Evolutionary conservation across 2,797 vertebrate genomes (phyloP).

Genomic region (Antrozous pallidus): DNA sequence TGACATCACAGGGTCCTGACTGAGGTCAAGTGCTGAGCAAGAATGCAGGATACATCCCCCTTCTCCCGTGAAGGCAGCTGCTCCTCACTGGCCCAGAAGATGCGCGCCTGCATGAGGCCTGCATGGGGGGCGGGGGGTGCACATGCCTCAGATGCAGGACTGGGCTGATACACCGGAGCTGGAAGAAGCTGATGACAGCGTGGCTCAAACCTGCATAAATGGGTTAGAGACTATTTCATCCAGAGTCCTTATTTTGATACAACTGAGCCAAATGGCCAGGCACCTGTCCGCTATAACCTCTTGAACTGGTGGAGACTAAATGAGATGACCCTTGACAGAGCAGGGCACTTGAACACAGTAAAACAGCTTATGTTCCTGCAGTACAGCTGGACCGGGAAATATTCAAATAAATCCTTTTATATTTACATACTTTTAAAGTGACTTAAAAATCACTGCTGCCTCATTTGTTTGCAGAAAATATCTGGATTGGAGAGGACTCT

Average conservation of each 20-base stretch:
- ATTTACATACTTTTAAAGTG: conserved; percentile 43
- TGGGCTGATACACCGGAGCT: accelerated
- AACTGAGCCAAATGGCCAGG: background rate
- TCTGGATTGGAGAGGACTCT: background rate
- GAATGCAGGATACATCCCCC: background rate
- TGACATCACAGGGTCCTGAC: conserved; percentile 85
- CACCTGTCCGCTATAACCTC: background rate
- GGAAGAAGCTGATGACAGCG: accelerated
- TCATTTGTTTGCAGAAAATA: conserved; percentile 33
- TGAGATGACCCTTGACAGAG: background rate
- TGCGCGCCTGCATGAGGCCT: accelerated
- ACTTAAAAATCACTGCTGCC: background rate
- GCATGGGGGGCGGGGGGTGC: accelerated
- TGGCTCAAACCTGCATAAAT: accelerated
- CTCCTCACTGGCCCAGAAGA: background rate
- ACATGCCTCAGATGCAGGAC: accelerated
- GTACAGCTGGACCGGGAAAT: background rate
- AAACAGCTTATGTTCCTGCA: conserved; percentile 56
- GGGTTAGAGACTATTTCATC: accelerated
- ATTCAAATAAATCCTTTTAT: conserved; percentile 36
- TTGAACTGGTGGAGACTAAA: background rate
- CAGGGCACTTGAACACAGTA: background rate
- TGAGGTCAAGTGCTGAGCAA: conserved; percentile 78
- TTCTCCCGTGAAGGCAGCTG: background rate
- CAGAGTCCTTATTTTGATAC: background rate